Conservation (phyloP, 2,888 invertebrate genomes). For the Gymnosoma rotundatum region DNA sequence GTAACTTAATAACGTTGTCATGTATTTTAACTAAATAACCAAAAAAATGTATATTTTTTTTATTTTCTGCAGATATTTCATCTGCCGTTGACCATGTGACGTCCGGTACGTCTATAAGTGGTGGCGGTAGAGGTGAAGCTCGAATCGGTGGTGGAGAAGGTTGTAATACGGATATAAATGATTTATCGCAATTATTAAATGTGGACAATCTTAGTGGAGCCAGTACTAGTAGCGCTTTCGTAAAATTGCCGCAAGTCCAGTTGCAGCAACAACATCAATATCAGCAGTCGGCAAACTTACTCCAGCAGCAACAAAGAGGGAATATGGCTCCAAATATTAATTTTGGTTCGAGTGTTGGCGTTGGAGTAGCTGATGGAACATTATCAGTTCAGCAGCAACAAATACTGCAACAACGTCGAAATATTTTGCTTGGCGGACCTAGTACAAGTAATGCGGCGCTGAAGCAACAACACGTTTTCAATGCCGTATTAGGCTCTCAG, state of each 20-base stretch:
- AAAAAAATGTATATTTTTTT: neutral
- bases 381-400: constrained; percentile 73
- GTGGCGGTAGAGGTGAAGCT: constrained; percentile 32
- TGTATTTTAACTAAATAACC: neutral
- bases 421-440: constrained; percentile 70
- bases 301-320: constrained; percentile 71
- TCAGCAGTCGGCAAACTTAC: constrained; percentile 63
- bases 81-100: constrained; percentile 76
- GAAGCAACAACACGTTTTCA: constrained; percentile 69
- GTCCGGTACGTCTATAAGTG: constrained; percentile 76
- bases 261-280: constrained; percentile 73
- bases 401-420: constrained; percentile 73
- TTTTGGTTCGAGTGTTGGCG: constrained; percentile 42
- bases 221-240: constrained; percentile 63
- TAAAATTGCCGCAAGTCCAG: constrained; percentile 58
- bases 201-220: constrained; percentile 52
- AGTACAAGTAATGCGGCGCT: constrained; percentile 70
- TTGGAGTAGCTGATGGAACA: constrained; percentile 25
- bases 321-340: constrained; percentile 73
- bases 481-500: constrained; percentile 43
- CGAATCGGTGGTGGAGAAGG: constrained; percentile 16
- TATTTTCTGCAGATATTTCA: constrained; percentile 75
- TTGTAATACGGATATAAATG: constrained; percentile 71
- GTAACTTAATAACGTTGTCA: constrained; percentile 57
- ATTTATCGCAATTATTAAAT: constrained; percentile 74